These are phyloP conservation scores for Magallana angulata DNA, from an alignment of 1,140 invertebrate species.

Conservation along the genomic window DNA sequence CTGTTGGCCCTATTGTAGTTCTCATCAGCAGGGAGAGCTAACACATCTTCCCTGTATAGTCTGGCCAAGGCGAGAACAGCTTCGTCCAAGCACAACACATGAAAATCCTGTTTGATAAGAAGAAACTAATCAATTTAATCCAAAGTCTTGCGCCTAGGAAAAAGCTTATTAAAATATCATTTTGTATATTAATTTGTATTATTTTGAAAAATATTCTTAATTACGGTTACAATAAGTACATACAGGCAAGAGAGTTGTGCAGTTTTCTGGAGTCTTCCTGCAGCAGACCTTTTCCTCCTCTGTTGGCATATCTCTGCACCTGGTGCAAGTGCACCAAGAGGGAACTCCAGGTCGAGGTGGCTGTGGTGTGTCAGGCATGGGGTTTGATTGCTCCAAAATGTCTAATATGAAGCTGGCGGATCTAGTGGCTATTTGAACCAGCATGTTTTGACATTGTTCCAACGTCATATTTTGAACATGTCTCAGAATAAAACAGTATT, in stretches of 20 bases:
- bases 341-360: background rate
- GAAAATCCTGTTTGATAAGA: conserved; percentile 34
- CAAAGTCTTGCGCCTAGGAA: background rate
- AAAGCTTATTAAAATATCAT: background rate
- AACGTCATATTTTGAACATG: too few species aligned
- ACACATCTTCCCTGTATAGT: conserved; percentile 29
- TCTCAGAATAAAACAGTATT: too few species aligned
- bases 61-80: conserved; percentile 24
- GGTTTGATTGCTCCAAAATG: too few species aligned
- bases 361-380: background rate
- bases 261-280: background rate
- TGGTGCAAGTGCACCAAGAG: conserved; percentile 31
- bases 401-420: too few species aligned
- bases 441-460: too few species aligned
- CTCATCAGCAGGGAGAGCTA: background rate
- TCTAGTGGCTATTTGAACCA: too few species aligned
- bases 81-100: conserved; percentile 34
- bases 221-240: background rate
- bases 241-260: conserved; percentile 39
- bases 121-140: background rate
- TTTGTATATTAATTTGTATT: background rate
- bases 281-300: conserved; percentile 32
- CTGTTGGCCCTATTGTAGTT: conserved; percentile 40
- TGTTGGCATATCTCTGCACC: background rate
- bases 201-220: background rate